phyloP scores from a whole-genome alignment of 2,113 vertebrate genomes.

The Nematolebias whitei region DNA sequence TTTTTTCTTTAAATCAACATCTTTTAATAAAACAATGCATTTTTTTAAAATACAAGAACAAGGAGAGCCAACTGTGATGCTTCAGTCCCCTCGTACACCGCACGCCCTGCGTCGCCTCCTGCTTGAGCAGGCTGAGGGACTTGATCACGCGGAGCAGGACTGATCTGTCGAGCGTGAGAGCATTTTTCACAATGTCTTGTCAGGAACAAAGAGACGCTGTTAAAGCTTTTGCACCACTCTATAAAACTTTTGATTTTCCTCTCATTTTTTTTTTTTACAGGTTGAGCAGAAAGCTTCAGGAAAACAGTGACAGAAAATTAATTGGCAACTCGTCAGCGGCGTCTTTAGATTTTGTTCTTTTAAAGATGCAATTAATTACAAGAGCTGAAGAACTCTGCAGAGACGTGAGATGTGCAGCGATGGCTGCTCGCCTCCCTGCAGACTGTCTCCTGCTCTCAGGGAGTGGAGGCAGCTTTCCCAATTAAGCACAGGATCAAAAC shows the following conservation, averaged over 20 bases:
- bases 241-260: slow-evolving; percentile 69
- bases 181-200: slow-evolving; percentile 59
- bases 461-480: slow-evolving; percentile 62
- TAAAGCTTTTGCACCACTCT: slow-evolving; percentile 63
- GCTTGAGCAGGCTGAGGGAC: slow-evolving; percentile 49
- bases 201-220: slow-evolving; percentile 63
- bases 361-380: slow-evolving; percentile 76
- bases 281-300: slow-evolving; percentile 53
- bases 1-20: slow-evolving; percentile 15
- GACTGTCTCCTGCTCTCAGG: slow-evolving; percentile 54
- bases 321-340: slow-evolving; percentile 70
- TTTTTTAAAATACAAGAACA: slow-evolving; percentile 34
- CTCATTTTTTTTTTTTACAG: too few relatives aligned
- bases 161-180: slow-evolving; percentile 60
- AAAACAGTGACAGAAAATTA: slow-evolving; percentile 67
- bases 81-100: slow-evolving; percentile 33
- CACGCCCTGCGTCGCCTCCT: slow-evolving; percentile 9
- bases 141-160: slow-evolving; percentile 61
- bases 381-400: slow-evolving; percentile 66
- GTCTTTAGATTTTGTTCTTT: slow-evolving; percentile 76
- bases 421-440: slow-evolving; percentile 50
- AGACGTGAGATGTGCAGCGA: slow-evolving; percentile 52
- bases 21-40: slow-evolving; percentile 21
- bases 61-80: slow-evolving; percentile 29
- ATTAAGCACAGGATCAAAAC: slow-evolving; percentile 68